Conservation (phyloP, 2,797 vertebrate species). For the Anas acuta region DNA sequence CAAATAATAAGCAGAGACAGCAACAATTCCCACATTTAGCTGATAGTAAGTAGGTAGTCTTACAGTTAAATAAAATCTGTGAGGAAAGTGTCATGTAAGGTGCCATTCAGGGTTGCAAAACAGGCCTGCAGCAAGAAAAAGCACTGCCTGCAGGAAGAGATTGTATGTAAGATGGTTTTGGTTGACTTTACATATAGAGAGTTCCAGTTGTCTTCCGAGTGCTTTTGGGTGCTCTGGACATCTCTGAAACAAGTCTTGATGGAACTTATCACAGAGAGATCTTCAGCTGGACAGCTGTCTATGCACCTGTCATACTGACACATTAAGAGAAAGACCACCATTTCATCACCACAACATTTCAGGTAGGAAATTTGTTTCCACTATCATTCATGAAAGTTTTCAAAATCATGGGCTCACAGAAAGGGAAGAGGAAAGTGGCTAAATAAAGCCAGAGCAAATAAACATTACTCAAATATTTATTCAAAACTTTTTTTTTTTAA, state of each 20-base stretch:
- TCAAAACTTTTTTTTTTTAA: background rate
- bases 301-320: background rate
- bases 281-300: background rate
- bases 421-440: background rate
- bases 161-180: background rate
- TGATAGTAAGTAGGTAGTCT: constrained; percentile 27
- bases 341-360: background rate
- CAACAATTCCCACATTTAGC: background rate
- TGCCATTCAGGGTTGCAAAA: background rate
- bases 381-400: background rate
- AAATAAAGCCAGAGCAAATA: background rate
- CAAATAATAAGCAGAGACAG: constrained; percentile 22
- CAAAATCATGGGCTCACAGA: background rate
- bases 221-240: fast-evolving
- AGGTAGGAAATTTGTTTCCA: background rate
- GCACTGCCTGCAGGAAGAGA: background rate
- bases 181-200: background rate
- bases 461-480: background rate
- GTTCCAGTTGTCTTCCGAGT: background rate
- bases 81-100: background rate
- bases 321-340: background rate
- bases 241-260: background rate
- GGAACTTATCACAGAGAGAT: background rate
- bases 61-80: constrained; percentile 2
- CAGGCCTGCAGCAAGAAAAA: background rate